These are phyloP conservation scores for Tetramorium alpestre DNA, from an alignment of 1,140 invertebrate genomes.

Conservation along the genomic window DNA sequence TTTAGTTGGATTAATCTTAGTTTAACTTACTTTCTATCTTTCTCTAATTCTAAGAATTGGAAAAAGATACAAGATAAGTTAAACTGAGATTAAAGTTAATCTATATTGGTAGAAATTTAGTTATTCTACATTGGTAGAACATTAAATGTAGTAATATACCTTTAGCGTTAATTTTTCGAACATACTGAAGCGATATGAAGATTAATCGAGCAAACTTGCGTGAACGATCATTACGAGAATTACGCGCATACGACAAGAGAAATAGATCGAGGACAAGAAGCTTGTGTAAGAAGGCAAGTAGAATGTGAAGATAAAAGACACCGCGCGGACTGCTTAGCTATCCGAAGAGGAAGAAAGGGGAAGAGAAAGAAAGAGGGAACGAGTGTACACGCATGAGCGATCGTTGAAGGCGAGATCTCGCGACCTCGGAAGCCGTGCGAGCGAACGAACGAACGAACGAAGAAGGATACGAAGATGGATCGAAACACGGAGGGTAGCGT, in stretches of 20 bases:
- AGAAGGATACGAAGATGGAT: constrained; percentile 52
- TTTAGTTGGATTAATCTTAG: no score
- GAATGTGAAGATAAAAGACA: constrained; percentile 19
- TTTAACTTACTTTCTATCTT: no score
- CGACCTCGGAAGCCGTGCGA: constrained; percentile 35
- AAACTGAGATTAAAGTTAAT: no score
- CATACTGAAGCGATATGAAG: not conserved
- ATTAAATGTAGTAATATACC: not conserved
- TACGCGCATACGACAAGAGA: not conserved
- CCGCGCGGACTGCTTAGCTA: not conserved
- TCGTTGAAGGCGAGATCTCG: constrained; percentile 41
- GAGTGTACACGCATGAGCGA: constrained; percentile 18
- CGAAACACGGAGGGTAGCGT: constrained; percentile 16
- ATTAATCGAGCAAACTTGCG: not conserved
- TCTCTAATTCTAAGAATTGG: no score
- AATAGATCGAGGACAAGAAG: constrained; percentile 7
- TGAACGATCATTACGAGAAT: constrained; percentile 4
- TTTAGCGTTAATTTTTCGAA: not conserved
- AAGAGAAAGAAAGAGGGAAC: not conserved
- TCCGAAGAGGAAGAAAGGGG: not conserved
- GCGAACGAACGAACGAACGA: not conserved
- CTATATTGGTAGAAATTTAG: no score
- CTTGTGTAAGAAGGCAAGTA: not conserved
- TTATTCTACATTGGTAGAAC: no score
- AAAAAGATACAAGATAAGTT: no score